phyloP scores from a whole-genome alignment of 2,113 vertebrate species.

The Labrus mixtus region DNA sequence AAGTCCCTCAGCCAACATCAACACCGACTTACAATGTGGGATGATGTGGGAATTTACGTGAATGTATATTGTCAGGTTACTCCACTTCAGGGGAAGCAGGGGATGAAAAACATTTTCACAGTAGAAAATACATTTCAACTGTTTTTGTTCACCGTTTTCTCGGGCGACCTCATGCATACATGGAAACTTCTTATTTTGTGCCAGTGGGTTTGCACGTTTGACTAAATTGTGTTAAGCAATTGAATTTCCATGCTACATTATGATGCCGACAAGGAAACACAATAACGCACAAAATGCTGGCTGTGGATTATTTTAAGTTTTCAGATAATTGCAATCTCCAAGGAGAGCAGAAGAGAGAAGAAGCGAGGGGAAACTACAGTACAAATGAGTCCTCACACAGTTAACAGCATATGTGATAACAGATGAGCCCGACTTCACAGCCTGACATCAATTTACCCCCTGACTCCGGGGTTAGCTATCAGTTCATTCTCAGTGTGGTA shows the following conservation, averaged over 20 bases:
- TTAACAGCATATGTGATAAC: slow-evolving; percentile 48
- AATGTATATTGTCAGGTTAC: too few relatives aligned
- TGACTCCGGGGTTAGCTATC: slow-evolving; percentile 45
- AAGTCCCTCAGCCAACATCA: neutral
- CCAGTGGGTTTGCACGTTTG: slow-evolving; percentile 5
- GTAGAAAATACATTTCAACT: slow-evolving; percentile 45
- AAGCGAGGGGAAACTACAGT: neutral
- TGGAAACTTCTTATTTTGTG: slow-evolving; percentile 38
- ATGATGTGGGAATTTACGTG: too few relatives aligned
- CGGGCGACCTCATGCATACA: slow-evolving; percentile 43
- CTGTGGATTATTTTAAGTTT: neutral
- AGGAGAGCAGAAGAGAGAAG: slow-evolving; percentile 19
- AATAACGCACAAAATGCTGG: neutral
- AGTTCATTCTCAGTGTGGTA: slow-evolving; percentile 32
- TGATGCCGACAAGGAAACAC: neutral
- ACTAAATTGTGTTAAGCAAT: slow-evolving; percentile 36
- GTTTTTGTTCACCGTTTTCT: slow-evolving; percentile 29
- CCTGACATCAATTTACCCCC: slow-evolving; percentile 32
- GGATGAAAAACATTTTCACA: neutral
- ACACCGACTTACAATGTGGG: too few relatives aligned
- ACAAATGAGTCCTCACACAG: slow-evolving; percentile 44
- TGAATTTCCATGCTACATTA: slow-evolving; percentile 12
- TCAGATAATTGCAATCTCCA: slow-evolving; percentile 11
- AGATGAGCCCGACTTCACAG: slow-evolving; percentile 44
- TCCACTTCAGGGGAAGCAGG: neutral